Base-by-base conservation (phyloP, 2,888 invertebrate species). In the Trissoscelio sp. region DNA sequence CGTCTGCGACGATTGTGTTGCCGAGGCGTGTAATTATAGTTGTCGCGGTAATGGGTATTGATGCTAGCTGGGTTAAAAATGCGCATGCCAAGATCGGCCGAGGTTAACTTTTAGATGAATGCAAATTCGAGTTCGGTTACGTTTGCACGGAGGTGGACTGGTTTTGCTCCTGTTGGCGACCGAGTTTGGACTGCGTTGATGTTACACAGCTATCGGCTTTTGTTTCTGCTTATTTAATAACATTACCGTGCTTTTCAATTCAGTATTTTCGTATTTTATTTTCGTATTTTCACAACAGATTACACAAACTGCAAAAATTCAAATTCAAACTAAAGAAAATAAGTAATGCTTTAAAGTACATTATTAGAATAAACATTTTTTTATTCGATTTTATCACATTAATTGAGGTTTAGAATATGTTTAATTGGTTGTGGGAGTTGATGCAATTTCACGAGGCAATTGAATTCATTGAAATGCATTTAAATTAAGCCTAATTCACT, bases 31-130 rank as follows among this genome's bases (percentile, higher is more conserved):
- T 42, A 53, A 55, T 67, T 67, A 53, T 42, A 18, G 16, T 42
- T 55, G 67, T 55, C 39, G 16, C 42, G 12, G 16, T 67, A 67
- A 67, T 53, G 42, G 55, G 16, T 64, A 64, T 64, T 48, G 48
- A 42, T 42, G 39, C 14, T 12, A 44, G 22, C 12, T 16, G 18
- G 16, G 34, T 67, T 55, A 51, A 66, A 64, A 51, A 66, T 66
- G 24, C 37, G 51, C 34, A 48, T 51, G 51, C n/a, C 39, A 51
- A 51, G 66, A 37, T 16, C 34, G 24, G 39, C 14, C 5, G 2
- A 7, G 51, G 51, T 48, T 14, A 66, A 66, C 51, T 66, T 66
- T 66, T 3, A 37, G 66, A 66, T 66, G 37, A 66, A 66, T 66
- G 66, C 51, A 64, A 64, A 64, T 64, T 31, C 5, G 62, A 22